Base-by-base conservation (phyloP, 2,797 vertebrate genomes). In the Eospalax fontanierii region DNA sequence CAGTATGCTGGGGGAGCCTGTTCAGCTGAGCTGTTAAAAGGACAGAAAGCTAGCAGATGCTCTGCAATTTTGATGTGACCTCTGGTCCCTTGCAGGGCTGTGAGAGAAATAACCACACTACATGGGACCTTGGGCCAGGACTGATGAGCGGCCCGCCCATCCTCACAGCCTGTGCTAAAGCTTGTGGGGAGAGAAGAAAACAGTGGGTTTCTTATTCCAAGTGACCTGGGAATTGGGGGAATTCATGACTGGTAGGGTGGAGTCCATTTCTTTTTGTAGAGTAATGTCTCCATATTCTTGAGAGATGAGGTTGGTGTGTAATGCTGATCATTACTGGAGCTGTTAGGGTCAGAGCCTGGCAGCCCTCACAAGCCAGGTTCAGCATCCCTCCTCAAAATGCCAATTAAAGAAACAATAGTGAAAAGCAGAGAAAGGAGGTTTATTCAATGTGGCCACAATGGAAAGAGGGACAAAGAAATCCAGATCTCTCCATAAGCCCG, bases 91-190 rank as follows among this genome's bases (percentile, higher is more conserved):
- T 15, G 43, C 1, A 1, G 14, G 4, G 35, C 26, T 33, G 8
- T 4, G 6, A 46, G 22, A 54, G 73, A 28, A 24, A 50, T 30
- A 46, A 68, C 43, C 19, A 2, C 21, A 46, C 40, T 11, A n/a
- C 10, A 10, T 12, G 4, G 35, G 26, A 2, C 28, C 59, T 16
- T 30, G 22, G 10, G 12, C 30, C 2, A 4, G 9, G 35, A 28
- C 2, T 4, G 85, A 18, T 6, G 24, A 16, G n/a, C 26, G n/a
- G 2, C 10, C 1, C 0, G 0, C 18, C 7, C 10, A 1, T 0
- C 18, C 0, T 3, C 2, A 24, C 2, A 38, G 21, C 8, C 46
- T 0, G 0, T n/a, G n/a, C n/a, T n/a, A n/a, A n/a, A n/a, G n/a
- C n/a, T n/a, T n/a, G 5, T 0, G 6, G 35, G 57, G 40, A 11